phyloP scores from a whole-genome alignment of 2,888 invertebrate species.

The Oligia latruncula region DNA sequence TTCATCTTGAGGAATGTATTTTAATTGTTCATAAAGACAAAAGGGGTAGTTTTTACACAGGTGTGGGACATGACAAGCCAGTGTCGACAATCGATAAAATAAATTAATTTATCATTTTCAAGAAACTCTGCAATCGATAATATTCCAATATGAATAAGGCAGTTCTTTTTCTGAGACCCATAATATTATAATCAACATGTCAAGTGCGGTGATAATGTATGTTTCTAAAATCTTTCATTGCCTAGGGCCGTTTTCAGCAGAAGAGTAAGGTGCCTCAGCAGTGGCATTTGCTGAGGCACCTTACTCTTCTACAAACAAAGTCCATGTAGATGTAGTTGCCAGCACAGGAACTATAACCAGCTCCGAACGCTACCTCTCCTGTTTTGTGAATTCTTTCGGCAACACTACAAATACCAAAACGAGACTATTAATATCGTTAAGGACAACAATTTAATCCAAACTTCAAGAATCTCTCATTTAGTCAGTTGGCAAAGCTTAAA shows the following conservation, averaged over 20 bases:
- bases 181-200: neutral
- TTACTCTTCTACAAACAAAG: too few species aligned
- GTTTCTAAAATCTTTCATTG: neutral
- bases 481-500: conserved; percentile 57
- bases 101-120: neutral
- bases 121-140: neutral
- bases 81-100: neutral
- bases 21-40: neutral
- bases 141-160: neutral
- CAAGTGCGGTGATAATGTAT: neutral
- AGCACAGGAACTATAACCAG: neutral
- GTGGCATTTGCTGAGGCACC: neutral
- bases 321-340: too few species aligned
- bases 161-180: neutral
- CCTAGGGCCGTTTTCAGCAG: neutral
- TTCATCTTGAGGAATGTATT: neutral
- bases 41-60: neutral
- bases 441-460: conserved; percentile 29
- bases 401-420: conserved; percentile 9
- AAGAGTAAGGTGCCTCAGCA: neutral
- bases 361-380: neutral
- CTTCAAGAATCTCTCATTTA: conserved; percentile 43
- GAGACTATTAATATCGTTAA: conserved; percentile 1
- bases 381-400: neutral
- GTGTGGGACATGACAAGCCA: accelerated